Base-by-base conservation (phyloP, 1,140 invertebrate species). In the Bombus huntii region DNA sequence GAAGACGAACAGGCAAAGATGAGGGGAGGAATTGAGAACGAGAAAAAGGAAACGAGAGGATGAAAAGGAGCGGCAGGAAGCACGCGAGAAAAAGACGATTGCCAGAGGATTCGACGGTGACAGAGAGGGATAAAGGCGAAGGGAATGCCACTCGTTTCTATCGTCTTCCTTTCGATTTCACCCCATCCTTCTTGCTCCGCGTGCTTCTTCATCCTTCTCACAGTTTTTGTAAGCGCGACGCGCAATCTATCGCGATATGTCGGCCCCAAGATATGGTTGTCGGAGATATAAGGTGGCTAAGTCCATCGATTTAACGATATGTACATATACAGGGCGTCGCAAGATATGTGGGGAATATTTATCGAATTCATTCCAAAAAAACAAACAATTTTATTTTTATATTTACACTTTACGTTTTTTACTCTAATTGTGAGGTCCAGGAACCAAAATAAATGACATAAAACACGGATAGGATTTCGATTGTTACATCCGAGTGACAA, bases 71-170 rank as follows among this genome's bases (percentile, higher is more conserved):
- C 37, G 53, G n/a, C 71, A 75, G n/a, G 39, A 37, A 34, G 47
- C 47, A 53, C 31, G 47, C 53, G 83, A 62, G 73, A 75, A 62
- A 76, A 74, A 85, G 78, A 62, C 39, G 84, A 80, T 83, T 79
- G 83, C 74, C 25, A 5, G 83, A 53, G 77, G 47, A 88, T 81
- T 86, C 86, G 77, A 86, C 87, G 88, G 87, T 77, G 91, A 90
- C 90, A 85, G 88, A 89, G 88, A 92, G 88, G 83, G 85, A 90
- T 73, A 47, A n/a, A 79, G 86, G 57, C 18, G 57, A 9, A 31
- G 81, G 83, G 76, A 87, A 87, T 68, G 53, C 15, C 62, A 39
- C 76, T 75, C 79, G 37, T 84, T 88, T 90, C 77, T 81, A 90
- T 80, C 62, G 71, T 71, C 77, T 71, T 59, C 65, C 57, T 78